Evolutionary conservation across 2,888 invertebrate species (phyloP), one percentile per base, ranked within the genome.

Genomic region (Shargacucullia verbasci): DNA sequence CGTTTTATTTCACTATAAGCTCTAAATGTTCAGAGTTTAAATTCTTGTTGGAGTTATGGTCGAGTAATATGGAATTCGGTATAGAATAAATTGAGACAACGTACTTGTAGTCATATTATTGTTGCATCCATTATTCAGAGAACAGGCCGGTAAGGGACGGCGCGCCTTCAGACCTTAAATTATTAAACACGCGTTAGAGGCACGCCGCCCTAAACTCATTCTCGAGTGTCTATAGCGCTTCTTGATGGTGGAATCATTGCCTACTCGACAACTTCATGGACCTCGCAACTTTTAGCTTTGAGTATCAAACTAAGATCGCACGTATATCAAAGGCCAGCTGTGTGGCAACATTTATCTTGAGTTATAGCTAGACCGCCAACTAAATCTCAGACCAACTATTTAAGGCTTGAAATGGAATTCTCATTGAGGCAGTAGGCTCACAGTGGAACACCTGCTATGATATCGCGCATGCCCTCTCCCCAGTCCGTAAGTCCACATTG

Each of bases 141-240:
- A 78, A 65, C 84, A 78, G 85, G 82, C 83, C 82, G 84, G 84
- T 75, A 81, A 88, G 89, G 90, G 89, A 86, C 85, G 81, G 81
- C 73, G 81, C 80, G 79, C 83, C 82, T 64, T 45, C 79, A 70
- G 78, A 87, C 85, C 79, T 87, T 94, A 90, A 91, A 93, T 90
- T 92, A 94, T 94, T 93, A 94, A 94, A 92, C 88, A 87, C 82
- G 80, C 88, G 88, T 92, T 92, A 92, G 89, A 89, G 86, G 87
- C 88, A 87, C 80, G 82, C 87, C 83, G 85, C 88, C 88, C 90
- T 83, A 83, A 85, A 85, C 84, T 86, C 81, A 83, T 88, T 85
- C 82, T 85, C 81, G 79, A 82, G 84, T 84, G 82, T 84, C 85
- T 78, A 78, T 80, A 78, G 66, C 73, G 75, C 79, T 70, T 55